Evolutionary conservation across 2,888 invertebrate species (phyloP).

Genomic region (Autographa gamma): DNA sequence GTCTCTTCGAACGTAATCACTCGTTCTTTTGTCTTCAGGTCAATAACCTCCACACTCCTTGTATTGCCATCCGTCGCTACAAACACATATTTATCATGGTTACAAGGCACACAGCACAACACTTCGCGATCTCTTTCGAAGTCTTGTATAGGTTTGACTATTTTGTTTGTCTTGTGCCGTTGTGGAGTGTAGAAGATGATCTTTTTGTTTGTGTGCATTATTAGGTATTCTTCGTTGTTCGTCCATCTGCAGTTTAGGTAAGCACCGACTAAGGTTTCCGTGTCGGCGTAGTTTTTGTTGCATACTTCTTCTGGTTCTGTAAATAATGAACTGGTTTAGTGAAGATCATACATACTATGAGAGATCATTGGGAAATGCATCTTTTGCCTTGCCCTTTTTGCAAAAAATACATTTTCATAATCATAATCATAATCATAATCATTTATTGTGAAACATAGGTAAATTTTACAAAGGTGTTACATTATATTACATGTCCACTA

Average conservation of each 20-base stretch:
- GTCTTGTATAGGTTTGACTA: conserved; percentile 69
- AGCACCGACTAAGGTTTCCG: conserved; percentile 73
- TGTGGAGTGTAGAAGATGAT: conserved; percentile 76
- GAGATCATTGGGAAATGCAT: too few relatives aligned
- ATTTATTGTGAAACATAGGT: too few relatives aligned
- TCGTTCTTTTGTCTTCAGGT: conserved; percentile 74
- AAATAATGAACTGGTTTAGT: neutral
- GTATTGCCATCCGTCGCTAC: conserved; percentile 68
- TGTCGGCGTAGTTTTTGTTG: conserved; percentile 74
- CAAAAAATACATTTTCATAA: too few relatives aligned
- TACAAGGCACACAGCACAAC: conserved; percentile 76
- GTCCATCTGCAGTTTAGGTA: conserved; percentile 82
- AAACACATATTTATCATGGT: conserved; percentile 76
- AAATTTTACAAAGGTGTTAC: too few relatives aligned
- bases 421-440: too few relatives aligned
- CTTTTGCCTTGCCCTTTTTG: too few relatives aligned
- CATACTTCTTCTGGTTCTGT: conserved; percentile 79
- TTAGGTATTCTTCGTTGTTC: conserved; percentile 73
- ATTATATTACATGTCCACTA: too few relatives aligned
- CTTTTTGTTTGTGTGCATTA: conserved; percentile 78
- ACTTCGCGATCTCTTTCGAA: conserved; percentile 74
- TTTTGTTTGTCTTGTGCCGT: conserved; percentile 63
- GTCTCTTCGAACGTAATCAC: conserved; percentile 75
- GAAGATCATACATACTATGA: too few relatives aligned
- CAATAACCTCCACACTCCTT: conserved; percentile 73